Conservation (phyloP, 2,113 vertebrate genomes). For the Eublepharis macularius region DNA sequence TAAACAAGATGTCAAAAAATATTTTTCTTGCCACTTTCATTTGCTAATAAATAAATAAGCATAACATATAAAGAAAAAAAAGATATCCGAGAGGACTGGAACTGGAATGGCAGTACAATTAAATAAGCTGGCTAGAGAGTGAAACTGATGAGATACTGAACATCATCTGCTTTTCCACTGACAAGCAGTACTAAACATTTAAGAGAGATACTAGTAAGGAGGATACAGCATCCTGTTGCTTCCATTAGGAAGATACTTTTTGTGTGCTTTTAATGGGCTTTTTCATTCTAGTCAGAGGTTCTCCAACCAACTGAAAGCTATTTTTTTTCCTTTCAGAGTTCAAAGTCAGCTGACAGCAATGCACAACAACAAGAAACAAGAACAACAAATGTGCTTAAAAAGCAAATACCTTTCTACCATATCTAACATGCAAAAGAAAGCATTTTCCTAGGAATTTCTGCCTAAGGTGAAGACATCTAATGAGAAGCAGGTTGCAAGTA, state of each 20-base stretch:
- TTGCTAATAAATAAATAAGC: too few relatives aligned
- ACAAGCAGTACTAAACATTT: background rate
- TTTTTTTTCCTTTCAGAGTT: background rate
- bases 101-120: background rate
- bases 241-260: background rate
- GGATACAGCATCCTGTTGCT: background rate
- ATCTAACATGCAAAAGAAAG: background rate
- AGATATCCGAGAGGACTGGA: background rate
- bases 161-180: background rate
- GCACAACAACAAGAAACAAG: background rate
- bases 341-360: background rate
- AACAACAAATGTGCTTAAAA: conserved; percentile 10
- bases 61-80: background rate
- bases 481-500: background rate
- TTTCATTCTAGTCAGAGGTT: background rate
- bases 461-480: background rate
- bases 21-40: too few relatives aligned
- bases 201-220: background rate
- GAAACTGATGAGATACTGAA: background rate
- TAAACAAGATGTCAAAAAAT: too few relatives aligned
- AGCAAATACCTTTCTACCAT: background rate
- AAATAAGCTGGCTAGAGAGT: background rate
- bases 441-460: conserved; percentile 17
- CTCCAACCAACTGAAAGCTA: background rate
- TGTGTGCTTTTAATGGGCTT: background rate